These are phyloP conservation scores for Myopa testacea DNA, from an alignment of 2,888 invertebrate species.

Conservation along the genomic window DNA sequence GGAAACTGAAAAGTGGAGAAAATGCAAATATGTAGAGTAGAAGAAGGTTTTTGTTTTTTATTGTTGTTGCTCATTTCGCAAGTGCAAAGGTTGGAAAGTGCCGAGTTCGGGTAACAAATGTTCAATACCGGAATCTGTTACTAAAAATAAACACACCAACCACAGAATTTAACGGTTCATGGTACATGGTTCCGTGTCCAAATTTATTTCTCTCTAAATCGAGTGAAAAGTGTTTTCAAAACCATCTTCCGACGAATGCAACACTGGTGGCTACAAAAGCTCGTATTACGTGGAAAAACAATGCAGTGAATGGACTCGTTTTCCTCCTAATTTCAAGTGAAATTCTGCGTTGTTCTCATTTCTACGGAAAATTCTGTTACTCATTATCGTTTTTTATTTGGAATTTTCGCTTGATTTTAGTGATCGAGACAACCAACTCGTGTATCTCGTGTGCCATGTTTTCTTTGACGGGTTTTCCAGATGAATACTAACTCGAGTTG, in stretches of 20 bases:
- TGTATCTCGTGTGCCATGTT: constrained; percentile 39
- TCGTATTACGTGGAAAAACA: neutral
- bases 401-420: neutral
- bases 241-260: neutral
- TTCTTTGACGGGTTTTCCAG: constrained; percentile 39
- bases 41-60: no score
- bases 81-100: no score
- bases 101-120: no score
- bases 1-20: no score
- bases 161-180: no score
- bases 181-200: no score
- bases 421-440: neutral
- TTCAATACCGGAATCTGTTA: no score
- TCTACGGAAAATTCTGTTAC: constrained; percentile 60
- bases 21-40: no score
- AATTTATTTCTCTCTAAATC: neutral
- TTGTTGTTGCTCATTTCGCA: no score
- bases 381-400: constrained; percentile 45
- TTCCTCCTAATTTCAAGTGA: neutral
- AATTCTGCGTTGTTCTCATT: constrained; percentile 27
- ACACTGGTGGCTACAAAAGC: neutral
- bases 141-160: no score
- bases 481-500: constrained; percentile 19
- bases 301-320: neutral
- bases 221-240: neutral